Conservation (phyloP, 2,113 vertebrate genomes). For the Cardinalis cardinalis region DNA sequence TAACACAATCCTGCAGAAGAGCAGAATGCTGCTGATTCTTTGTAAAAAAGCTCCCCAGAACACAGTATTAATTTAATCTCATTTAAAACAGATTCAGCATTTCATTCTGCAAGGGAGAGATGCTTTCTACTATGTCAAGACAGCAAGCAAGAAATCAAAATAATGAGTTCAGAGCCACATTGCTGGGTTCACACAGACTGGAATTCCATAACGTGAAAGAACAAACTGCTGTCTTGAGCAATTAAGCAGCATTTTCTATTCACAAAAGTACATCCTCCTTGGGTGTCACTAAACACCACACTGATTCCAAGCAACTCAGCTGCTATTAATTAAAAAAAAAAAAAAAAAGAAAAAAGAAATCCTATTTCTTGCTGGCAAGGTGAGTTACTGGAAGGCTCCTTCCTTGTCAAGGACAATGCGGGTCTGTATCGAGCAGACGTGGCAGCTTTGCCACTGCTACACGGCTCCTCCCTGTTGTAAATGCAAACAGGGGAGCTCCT, state of each 20-base stretch:
- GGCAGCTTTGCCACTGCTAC: not conserved
- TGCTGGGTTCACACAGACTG: not conserved
- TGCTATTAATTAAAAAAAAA: not conserved
- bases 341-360: not conserved
- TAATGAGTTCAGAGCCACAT: not conserved
- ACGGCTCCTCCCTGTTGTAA: not conserved
- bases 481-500: not conserved
- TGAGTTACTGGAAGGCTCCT: constrained; percentile 7
- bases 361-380: constrained; percentile 4
- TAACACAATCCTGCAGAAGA: not conserved
- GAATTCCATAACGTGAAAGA: not conserved
- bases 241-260: not conserved
- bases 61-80: not conserved
- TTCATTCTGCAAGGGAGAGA: not conserved
- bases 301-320: not conserved
- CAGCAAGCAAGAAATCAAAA: not conserved
- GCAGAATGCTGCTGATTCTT: not conserved
- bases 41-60: not conserved
- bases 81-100: not conserved
- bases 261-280: not conserved
- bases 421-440: not conserved
- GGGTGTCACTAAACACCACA: not conserved
- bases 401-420: constrained; percentile 43
- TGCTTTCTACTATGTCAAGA: not conserved
- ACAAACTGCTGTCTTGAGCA: not conserved